A percentile compares a stretch with the other conserved stretches of the same genome.
These are phyloP conservation scores for Cloeon dipterum DNA, from an alignment of 2,888 invertebrate genomes.

Conservation along the genomic window DNA sequence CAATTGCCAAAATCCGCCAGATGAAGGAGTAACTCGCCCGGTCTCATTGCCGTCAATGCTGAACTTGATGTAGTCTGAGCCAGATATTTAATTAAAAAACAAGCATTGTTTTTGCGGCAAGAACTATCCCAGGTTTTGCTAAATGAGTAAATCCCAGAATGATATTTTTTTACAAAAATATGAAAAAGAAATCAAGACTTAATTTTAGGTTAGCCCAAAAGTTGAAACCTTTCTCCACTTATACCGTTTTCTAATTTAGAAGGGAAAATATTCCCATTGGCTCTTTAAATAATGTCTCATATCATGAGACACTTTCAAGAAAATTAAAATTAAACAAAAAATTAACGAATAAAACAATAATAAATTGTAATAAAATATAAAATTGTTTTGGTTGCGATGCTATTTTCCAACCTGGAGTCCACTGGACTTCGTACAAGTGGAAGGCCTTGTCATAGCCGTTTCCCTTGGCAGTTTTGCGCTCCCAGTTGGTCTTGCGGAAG, in stretches of 20 bases:
- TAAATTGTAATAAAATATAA: neutral
- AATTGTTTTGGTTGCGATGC: neutral
- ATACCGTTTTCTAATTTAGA: no score
- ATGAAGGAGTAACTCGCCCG: constrained; percentile 25
- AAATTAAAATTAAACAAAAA: no score
- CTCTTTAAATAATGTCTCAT: no score
- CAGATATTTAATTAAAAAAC: neutral
- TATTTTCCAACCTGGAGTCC: constrained; percentile 28
- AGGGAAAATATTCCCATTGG: no score
- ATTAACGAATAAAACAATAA: neutral
- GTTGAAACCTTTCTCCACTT: no score
- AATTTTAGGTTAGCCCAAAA: no score
- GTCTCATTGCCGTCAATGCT: constrained; percentile 25
- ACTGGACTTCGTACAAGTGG: constrained; percentile 39
- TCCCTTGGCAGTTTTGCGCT: constrained; percentile 10
- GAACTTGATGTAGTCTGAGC: constrained; percentile 8
- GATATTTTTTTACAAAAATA: no score
- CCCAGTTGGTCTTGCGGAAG: constrained; percentile 27
- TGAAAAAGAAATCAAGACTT: no score
- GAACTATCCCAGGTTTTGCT: no score
- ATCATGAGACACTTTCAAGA: no score
- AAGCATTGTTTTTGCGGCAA: no score
- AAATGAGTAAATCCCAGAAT: no score
- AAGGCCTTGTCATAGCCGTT: constrained; percentile 24
- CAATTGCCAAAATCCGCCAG: constrained; percentile 38